Evolutionary conservation across 1,140 invertebrate species (phyloP), one percentile per base, ranked within the genome.

Genomic region (Aphis craccivora): DNA sequence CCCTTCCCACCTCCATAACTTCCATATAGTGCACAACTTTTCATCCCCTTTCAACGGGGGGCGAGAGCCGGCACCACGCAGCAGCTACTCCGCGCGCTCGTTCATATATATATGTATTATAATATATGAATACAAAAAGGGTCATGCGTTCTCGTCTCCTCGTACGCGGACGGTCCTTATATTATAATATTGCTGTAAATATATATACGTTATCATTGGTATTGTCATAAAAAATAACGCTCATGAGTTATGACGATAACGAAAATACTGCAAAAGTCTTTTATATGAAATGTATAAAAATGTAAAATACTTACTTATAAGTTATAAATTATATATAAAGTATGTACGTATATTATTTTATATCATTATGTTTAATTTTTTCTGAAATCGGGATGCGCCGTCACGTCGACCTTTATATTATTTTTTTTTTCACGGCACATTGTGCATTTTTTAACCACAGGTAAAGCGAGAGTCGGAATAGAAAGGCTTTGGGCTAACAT

Each of bases 371-470:
- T 45, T 45, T 45, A 30, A 43, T 30, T 43, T n/a, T 88, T 53
- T n/a, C n/a, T 45, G 25, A 51, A 51, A 35, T 88, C 45, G n/a
- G 86, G 45, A 88, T 88, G 86, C 86, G n/a, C 8, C 86, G 86
- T 88, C 86, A 88, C 86, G 86, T n/a, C 37, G 40, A 35, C 76
- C 76, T 37, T 83, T 83, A 37, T 83, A 83, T 23, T 83, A 83
- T 37, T 40, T 40, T 11, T 40, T 40, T 23, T 40, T 83, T 83
- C 9, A 40, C 40, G 9, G 37, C 35, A 83, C 76, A 83, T 83
- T 37, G 37, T 83, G 60, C 60, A 67, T 67, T 37, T 83, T 37
- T 22, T 83, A 83, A 37, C n/a, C 20, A 83, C 20, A 22, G 5
- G 76, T 83, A 83, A 7, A 37, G 11, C 18, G 87, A 35, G 45